Evolutionary conservation across 2,888 invertebrate species (phyloP), one percentile per base, ranked within the genome.

Genomic region (Aspidapion aeneum): DNA sequence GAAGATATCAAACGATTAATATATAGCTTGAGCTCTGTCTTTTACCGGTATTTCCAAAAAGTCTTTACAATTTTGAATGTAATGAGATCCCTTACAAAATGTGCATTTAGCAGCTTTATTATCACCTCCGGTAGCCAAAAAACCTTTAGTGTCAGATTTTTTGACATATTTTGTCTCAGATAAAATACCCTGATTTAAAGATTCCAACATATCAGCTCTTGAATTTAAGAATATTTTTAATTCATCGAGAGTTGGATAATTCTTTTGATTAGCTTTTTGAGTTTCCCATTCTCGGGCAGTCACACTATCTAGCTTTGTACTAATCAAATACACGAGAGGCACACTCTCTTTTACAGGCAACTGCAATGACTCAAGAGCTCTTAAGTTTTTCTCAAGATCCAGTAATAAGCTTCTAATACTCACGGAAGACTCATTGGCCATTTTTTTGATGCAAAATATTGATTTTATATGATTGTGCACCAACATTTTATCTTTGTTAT

Each of bases 341-440:
- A 57, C 62, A 20, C 58, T 60, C 35, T 58, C 49, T 5, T 19
- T 1, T 58, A 54, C 21, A 1, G 62, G 61, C 20, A 60, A 50
- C 2, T 58, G 22, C 49, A 64, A 66, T 35, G 20, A 18, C 20
- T 3, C 61, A 21, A 64, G 49, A 5, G 61, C 58, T 9, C 64
- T 52, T 22, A 64, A 2, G 58, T 64, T 64, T 61, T 62, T 22
- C 21, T 35, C 70, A 70, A 74, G 2, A 51, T 58, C 48, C 51
- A 58, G 51, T 1, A 62, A 19, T 5, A 64, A 50, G 12, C 16
- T 62, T 65, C n/a, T n/a, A n/a, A n/a, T n/a, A n/a, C n/a, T n/a
- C n/a, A n/a, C n/a, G n/a, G 70, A 1, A 62, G 66, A 1, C 70
- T 73, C 51, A 55, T 59, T 66, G 5, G 17, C 50, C 3, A 66